Conservation (phyloP, 1,140 invertebrate species). For the Zophobas atratus region DNA sequence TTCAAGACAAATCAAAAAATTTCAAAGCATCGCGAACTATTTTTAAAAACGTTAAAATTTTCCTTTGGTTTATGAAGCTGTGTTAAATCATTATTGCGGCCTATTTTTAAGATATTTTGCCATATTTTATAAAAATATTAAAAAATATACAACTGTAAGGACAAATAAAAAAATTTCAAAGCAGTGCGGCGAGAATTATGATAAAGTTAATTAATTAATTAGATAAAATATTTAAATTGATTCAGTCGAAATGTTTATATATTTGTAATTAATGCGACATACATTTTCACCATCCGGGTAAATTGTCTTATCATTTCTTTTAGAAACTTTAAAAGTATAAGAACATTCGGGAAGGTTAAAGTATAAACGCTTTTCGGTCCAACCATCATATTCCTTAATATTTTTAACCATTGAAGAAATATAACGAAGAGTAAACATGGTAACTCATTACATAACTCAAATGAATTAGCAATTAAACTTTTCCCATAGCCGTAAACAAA, state of each 20-base stretch:
- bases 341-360: slow-evolving; percentile 8
- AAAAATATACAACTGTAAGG: no score
- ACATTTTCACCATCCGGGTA: slow-evolving; percentile 10
- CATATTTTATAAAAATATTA: neutral
- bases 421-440: no score
- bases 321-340: slow-evolving; percentile 12
- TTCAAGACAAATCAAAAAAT: slow-evolving; percentile 1
- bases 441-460: no score
- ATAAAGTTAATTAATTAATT: slow-evolving; percentile 13
- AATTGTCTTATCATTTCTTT: slow-evolving; percentile 11
- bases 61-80: neutral
- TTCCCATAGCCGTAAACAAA: no score
- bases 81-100: neutral
- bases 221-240: slow-evolving; percentile 11
- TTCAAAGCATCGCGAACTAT: slow-evolving; percentile 2
- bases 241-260: slow-evolving; percentile 21
- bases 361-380: neutral
- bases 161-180: no score
- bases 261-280: neutral
- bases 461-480: no score
- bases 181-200: neutral
- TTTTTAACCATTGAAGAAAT: slow-evolving; percentile 5
- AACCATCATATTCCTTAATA: slow-evolving; percentile 4
- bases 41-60: neutral
- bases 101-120: neutral